These are phyloP conservation scores for Ctenicera cuprea DNA, from an alignment of 2,888 invertebrate genomes.

Conservation along the genomic window DNA sequence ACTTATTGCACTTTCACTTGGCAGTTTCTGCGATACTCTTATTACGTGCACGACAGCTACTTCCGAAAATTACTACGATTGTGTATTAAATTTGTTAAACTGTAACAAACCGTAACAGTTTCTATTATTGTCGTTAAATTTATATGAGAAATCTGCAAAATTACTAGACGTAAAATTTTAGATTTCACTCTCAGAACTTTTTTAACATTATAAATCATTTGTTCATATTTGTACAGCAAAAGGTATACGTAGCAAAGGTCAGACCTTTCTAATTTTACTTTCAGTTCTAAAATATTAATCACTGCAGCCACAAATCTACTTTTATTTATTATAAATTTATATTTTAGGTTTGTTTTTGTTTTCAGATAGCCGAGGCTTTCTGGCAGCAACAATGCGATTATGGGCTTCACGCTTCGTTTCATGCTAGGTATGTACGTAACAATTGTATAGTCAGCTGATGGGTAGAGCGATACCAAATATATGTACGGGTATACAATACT, in stretches of 20 bases:
- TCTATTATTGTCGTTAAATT: not conserved
- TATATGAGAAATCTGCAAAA: not conserved
- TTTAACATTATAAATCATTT: conserved; percentile 1
- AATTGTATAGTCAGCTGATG: conserved; percentile 28
- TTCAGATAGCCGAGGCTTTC: conserved; percentile 43
- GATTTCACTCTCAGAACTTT: not conserved
- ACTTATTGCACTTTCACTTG: conserved; percentile 22
- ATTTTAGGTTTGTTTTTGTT: conserved; percentile 41
- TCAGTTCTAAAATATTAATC: not conserved
- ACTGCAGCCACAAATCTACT: not conserved
- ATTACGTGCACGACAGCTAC: not conserved
- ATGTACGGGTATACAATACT: not conserved
- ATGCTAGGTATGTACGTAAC: conserved; percentile 68
- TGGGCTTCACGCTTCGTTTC: conserved; percentile 70
- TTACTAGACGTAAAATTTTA: not conserved
- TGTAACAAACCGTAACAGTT: conserved; percentile 12
- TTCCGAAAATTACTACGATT: conserved; percentile 14
- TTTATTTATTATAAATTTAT: not conserved
- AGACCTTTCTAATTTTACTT: conserved; percentile 10
- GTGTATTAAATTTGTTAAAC: conserved; percentile 4
- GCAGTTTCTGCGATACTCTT: not conserved
- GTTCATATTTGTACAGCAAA: not conserved
- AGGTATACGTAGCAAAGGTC: not conserved
- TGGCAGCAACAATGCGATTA: conserved; percentile 66
- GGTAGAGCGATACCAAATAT: conserved; percentile 2